Evolutionary conservation across 2,888 invertebrate species (phyloP).

Genomic region (Proisotoma minuta): DNA sequence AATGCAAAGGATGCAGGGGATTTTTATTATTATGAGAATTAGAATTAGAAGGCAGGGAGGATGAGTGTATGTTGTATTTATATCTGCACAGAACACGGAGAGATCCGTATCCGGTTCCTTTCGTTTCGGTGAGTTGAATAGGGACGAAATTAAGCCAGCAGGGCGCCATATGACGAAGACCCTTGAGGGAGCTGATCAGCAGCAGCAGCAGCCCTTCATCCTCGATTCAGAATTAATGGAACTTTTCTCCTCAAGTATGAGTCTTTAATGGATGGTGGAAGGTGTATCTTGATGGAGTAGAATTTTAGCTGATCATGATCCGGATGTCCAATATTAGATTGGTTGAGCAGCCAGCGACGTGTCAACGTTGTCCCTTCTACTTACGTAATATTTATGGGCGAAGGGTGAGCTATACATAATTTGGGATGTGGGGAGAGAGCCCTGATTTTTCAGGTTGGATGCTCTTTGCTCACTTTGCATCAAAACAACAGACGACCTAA

Average conservation of each 20-base stretch:
- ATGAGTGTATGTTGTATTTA: background rate
- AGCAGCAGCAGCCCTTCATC: no score
- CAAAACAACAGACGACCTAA: no score
- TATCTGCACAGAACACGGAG: background rate
- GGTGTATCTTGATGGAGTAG: no score
- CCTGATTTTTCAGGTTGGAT: conserved; percentile 47
- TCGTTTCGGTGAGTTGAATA: background rate
- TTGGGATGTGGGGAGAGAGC: conserved; percentile 28
- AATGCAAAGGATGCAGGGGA: background rate
- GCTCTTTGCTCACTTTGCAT: conserved; percentile 41
- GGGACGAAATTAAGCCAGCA: conserved; percentile 2
- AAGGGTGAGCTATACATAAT: no score
- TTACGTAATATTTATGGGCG: conserved; percentile 36
- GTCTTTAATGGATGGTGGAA: no score
- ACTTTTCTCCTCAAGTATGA: no score
- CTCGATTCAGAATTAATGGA: no score
- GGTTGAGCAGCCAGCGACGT: conserved; percentile 1
- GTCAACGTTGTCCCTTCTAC: no score
- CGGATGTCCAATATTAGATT: no score
- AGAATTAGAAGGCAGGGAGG: background rate
- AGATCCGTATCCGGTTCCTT: conserved; percentile 3
- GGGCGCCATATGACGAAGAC: conserved; percentile 2
- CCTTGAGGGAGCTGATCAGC: conserved; percentile 1
- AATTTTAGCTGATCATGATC: no score
- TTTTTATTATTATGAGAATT: conserved; percentile 5